Base-by-base conservation (phyloP, 92 coral and sea anemone genomes). In the Isaurus tuberculatus region DNA sequence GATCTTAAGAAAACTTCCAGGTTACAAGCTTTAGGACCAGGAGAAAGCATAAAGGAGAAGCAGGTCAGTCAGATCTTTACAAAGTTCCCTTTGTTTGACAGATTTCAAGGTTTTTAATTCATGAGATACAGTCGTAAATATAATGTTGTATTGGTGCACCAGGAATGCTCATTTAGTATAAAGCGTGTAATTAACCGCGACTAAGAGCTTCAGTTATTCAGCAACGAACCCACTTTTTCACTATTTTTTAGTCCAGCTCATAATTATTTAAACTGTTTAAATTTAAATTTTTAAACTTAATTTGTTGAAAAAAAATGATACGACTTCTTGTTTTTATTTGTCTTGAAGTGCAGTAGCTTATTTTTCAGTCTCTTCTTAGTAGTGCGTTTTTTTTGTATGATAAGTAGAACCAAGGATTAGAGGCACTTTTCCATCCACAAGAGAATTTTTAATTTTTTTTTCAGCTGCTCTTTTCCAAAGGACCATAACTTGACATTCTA, bases 1-100 rank as follows among this genome's bases (percentile, higher is more conserved):
- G 99, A 96, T 72, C 99, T 94, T 90, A 96, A 96, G 67, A 96
- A 96, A 79, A 95, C 98, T 29, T 94, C 99, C 19, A 86, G 99
- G 49, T 72, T 96, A 11, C 99, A 96, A 79, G 88, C 99, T 14
- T 85, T 95, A 69, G 98, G 98, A 2, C 98, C 99, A 29, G 98
- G 98, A 4, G 99, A 96, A 83, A 89, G 96, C 22, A 96, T 96
- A 32, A 96, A 96, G 69, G 99, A 96, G 85, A 96, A 96, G 51
- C 99, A 96, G 87, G 99, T 96, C 20, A 74, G 94, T 78, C 28
- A 36, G 42, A 80, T 63, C n/a, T 2, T 32, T 25, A 8, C 19
- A 25, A 55, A 19, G 13, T 7, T 20, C 17, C 48, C 14, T 5
- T 34, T 23, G 7, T 37, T 20, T 17, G 14, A 10, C 14, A 70